These are phyloP conservation scores for Ctenosaura bakeri DNA, from an alignment of 2,797 vertebrate species.

Conservation along the genomic window DNA sequence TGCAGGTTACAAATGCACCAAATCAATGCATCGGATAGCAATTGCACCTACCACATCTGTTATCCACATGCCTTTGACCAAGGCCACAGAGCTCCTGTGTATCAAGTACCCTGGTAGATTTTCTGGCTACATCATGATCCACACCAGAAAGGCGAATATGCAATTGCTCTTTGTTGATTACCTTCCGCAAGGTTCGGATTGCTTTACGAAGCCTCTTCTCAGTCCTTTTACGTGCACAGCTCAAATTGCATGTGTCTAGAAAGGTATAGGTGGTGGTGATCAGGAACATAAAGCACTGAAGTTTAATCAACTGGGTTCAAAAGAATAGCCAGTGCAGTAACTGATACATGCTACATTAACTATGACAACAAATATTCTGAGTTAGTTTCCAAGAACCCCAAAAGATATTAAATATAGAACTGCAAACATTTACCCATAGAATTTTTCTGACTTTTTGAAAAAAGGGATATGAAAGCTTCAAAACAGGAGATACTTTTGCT, in stretches of 20 bases:
- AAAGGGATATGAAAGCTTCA: constrained; percentile 68
- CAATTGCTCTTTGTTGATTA: constrained; percentile 93
- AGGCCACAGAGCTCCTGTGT: constrained; percentile 83
- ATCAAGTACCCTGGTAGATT: constrained; percentile 78
- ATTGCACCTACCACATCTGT: constrained; percentile 89
- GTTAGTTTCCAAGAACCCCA: constrained; percentile 2
- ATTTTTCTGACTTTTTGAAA: constrained; percentile 58
- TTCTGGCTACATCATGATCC: constrained; percentile 88
- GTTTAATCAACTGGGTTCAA: background rate
- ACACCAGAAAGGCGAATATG: constrained; percentile 89
- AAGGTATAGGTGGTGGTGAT: constrained; percentile 66
- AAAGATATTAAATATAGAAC: constrained; percentile 53
- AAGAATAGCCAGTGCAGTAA: background rate
- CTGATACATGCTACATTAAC: constrained; percentile 12
- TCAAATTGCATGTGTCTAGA: constrained; percentile 92
- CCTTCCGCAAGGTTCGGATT: constrained; percentile 92
- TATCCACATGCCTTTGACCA: constrained; percentile 87
- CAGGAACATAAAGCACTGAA: background rate
- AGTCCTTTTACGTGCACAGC: constrained; percentile 88
- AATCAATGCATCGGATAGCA: background rate
- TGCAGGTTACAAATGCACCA: constrained; percentile 3
- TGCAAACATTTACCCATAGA: constrained; percentile 45
- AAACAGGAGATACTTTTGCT: constrained; percentile 98
- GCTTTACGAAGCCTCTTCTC: constrained; percentile 95
- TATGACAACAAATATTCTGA: constrained; percentile 3